phyloP scores from a whole-genome alignment of 2,888 invertebrate genomes.

The Andrena camellia region DNA sequence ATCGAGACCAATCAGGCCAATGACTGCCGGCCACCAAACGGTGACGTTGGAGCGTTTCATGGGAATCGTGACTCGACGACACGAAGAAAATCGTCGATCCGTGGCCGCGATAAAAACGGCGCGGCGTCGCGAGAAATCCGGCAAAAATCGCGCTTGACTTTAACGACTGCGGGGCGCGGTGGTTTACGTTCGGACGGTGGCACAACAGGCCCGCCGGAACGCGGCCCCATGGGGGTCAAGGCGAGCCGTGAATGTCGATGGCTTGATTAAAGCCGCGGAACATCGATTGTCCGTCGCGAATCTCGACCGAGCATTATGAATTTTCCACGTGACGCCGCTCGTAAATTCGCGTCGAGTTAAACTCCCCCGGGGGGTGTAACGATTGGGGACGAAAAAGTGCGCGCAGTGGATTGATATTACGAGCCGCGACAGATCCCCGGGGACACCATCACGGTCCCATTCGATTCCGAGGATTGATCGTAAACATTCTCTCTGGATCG shows the following conservation, averaged over 20 bases:
- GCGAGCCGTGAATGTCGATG: slow-evolving; percentile 49
- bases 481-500: background rate
- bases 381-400: background rate
- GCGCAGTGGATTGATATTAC: slow-evolving; percentile 44
- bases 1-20: slow-evolving; percentile 71
- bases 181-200: slow-evolving; percentile 4
- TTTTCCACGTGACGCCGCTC: slow-evolving; percentile 40
- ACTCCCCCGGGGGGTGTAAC: background rate
- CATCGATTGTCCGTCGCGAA: slow-evolving; percentile 26
- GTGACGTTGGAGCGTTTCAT: slow-evolving; percentile 29
- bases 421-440: slow-evolving; percentile 17
- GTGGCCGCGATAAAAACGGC: background rate
- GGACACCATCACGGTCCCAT: background rate
- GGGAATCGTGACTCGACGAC: slow-evolving; percentile 22
- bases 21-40: slow-evolving; percentile 35
- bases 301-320: slow-evolving; percentile 29
- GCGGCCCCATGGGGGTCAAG: slow-evolving; percentile 17
- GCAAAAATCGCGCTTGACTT: slow-evolving; percentile 3
- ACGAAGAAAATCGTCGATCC: slow-evolving; percentile 13
- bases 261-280: slow-evolving; percentile 48
- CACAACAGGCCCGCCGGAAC: background rate
- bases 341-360: slow-evolving; percentile 32
- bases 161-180: background rate
- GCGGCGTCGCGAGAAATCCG: background rate
- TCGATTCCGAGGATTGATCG: slow-evolving; percentile 8